Conservation (phyloP, 1,140 invertebrate species). For the Bathynomus jamesi region DNA sequence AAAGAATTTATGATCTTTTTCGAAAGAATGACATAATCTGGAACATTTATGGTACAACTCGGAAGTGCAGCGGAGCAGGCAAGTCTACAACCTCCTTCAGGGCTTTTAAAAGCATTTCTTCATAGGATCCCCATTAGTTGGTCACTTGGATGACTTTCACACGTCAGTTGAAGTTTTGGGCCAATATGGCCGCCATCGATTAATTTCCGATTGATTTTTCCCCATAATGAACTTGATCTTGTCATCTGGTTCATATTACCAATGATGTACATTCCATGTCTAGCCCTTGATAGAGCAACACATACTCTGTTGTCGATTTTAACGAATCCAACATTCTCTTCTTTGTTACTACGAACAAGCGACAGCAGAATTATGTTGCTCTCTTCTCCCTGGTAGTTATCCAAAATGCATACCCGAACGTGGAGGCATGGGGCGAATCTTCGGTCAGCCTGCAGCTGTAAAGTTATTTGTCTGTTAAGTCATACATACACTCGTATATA, state of each 20-base stretch:
- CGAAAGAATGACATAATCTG: slow-evolving; percentile 48
- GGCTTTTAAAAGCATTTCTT: slow-evolving; percentile 49
- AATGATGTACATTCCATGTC: slow-evolving; percentile 58
- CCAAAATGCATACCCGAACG: slow-evolving; percentile 55
- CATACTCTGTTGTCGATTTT: slow-evolving; percentile 44
- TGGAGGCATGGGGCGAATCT: no score
- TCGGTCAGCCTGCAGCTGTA: slow-evolving; percentile 13
- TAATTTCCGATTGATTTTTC: slow-evolving; percentile 40
- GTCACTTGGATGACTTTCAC: slow-evolving; percentile 45
- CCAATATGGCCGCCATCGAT: slow-evolving; percentile 34
- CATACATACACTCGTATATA: no score
- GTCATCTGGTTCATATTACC: slow-evolving; percentile 51
- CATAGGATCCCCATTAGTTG: slow-evolving; percentile 27
- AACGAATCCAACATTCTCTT: slow-evolving; percentile 66
- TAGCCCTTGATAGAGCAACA: slow-evolving; percentile 53
- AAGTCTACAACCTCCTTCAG: slow-evolving; percentile 73
- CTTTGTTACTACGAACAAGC: slow-evolving; percentile 63
- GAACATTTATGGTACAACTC: slow-evolving; percentile 53
- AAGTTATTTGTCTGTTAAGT: no score
- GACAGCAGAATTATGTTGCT: slow-evolving; percentile 75
- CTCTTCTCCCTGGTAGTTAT: slow-evolving; percentile 81
- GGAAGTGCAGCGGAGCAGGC: slow-evolving; percentile 60
- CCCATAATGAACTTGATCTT: slow-evolving; percentile 44
- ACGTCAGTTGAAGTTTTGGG: slow-evolving; percentile 42
- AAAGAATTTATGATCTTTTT: slow-evolving; percentile 44